Conservation (phyloP, 2,888 invertebrate species). For the Holacanthella duospinosa region DNA sequence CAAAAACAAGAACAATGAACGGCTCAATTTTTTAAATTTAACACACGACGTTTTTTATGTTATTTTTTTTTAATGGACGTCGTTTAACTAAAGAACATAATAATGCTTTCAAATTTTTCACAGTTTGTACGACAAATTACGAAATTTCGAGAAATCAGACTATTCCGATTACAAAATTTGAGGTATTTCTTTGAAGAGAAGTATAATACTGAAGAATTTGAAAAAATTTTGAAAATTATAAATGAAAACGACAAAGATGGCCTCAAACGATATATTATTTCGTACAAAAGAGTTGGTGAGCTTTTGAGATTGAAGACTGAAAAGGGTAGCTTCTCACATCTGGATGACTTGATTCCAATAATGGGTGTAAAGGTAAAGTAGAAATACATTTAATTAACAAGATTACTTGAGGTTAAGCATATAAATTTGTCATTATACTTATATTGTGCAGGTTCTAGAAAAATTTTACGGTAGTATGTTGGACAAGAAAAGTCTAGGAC, state of each 20-base stretch:
- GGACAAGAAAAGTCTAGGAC: slow-evolving; percentile 7
- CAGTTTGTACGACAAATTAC: too few relatives aligned
- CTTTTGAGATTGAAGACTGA: neutral
- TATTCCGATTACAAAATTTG: too few relatives aligned
- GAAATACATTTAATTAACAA: neutral
- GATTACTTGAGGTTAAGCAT: too few relatives aligned
- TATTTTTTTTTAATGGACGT: too few relatives aligned
- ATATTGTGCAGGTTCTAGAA: slow-evolving; percentile 2
- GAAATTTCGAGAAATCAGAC: too few relatives aligned
- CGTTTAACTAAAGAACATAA: too few relatives aligned
- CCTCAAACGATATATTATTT: slow-evolving; percentile 6
- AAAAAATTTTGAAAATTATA: slow-evolving; percentile 4
- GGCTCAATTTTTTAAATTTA: too few relatives aligned
- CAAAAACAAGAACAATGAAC: too few relatives aligned
- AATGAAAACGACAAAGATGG: slow-evolving; percentile 7
- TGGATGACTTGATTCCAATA: slow-evolving; percentile 8
- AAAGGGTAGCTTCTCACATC: neutral
- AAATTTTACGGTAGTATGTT: slow-evolving; percentile 8
- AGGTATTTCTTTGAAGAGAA: slow-evolving; percentile 8
- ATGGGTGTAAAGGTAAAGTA: slow-evolving; percentile 4
- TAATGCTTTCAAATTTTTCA: too few relatives aligned
- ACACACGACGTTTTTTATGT: too few relatives aligned
- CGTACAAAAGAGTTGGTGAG: neutral
- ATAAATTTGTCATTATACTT: neutral
- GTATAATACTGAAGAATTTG: neutral